Evolutionary conservation across 2,113 vertebrate genomes (phyloP).

Genomic region (Trachemys scripta): DNA sequence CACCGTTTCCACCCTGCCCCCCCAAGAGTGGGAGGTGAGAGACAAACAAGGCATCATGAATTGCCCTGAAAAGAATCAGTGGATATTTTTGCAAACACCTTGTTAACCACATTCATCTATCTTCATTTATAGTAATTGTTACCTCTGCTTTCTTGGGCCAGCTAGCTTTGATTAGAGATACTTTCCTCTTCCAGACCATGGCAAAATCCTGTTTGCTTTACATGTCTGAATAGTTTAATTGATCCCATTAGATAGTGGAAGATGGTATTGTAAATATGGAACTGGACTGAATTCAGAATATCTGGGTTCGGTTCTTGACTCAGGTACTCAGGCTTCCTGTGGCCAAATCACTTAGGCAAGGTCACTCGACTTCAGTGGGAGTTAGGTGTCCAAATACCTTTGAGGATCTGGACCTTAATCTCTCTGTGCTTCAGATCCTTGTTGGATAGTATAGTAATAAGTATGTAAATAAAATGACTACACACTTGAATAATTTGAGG

Average conservation of each 20-base stretch:
- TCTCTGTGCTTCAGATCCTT: not conserved
- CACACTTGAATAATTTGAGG: not conserved
- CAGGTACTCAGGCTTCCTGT: not conserved
- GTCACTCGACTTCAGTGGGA: not conserved
- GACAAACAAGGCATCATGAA: not conserved
- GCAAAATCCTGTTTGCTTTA: not conserved
- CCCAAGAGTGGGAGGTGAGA: not conserved
- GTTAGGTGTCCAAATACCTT: not conserved
- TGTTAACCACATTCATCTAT: not conserved
- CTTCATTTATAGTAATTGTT: not conserved
- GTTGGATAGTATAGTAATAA: not conserved
- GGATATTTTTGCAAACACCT: not conserved
- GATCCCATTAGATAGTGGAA: not conserved
- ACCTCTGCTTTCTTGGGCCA: not conserved
- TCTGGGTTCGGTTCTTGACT: not conserved
- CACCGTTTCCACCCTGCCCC: not conserved
- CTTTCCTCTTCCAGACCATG: not conserved
- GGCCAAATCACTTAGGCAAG: not conserved
- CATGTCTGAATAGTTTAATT: not conserved
- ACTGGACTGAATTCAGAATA: not conserved
- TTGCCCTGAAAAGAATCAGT: not conserved
- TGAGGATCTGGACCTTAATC: not conserved
- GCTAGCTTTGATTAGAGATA: not conserved
- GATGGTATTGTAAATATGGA: not conserved
- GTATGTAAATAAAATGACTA: not conserved